phyloP scores from a whole-genome alignment of 2,797 vertebrate genomes.

The Cygnus olor region DNA sequence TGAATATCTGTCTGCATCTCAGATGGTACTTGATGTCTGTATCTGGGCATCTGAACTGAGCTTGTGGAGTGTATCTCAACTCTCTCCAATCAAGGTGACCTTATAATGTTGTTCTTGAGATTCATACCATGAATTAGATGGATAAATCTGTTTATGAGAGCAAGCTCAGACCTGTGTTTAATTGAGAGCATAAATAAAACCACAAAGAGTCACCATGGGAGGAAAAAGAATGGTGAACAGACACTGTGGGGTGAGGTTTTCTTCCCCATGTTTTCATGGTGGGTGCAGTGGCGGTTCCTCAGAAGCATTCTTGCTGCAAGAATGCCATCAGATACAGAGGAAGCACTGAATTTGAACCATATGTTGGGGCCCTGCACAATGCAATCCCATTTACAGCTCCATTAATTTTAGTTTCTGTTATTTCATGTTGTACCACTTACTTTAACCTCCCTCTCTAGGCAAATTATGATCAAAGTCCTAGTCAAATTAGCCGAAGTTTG shows the following conservation, averaged over 20 bases:
- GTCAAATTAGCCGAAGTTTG: neutral
- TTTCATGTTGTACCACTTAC: slow-evolving; percentile 33
- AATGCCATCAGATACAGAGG: slow-evolving; percentile 38
- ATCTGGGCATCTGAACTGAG: neutral
- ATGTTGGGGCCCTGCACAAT: slow-evolving; percentile 17
- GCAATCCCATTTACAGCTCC: slow-evolving; percentile 18
- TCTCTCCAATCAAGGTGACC: neutral
- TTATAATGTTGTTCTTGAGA: neutral
- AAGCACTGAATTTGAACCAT: slow-evolving; percentile 25
- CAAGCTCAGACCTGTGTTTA: neutral
- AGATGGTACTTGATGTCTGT: neutral
- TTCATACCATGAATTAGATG: neutral
- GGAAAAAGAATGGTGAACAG: neutral
- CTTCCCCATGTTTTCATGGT: neutral
- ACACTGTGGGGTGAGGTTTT: neutral
- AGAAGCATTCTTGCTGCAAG: slow-evolving; percentile 20
- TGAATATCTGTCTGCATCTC: neutral
- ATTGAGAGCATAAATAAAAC: neutral
- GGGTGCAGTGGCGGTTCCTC: slow-evolving; percentile 2
- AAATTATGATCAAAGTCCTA: slow-evolving; percentile 35
- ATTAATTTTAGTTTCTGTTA: slow-evolving; percentile 54
- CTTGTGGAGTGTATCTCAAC: neutral
- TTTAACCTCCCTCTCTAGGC: slow-evolving; percentile 24
- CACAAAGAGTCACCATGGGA: neutral
- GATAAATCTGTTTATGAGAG: neutral